Evolutionary conservation across 2,888 invertebrate species (phyloP).

Genomic region (Reticulitermes lucifugus): DNA sequence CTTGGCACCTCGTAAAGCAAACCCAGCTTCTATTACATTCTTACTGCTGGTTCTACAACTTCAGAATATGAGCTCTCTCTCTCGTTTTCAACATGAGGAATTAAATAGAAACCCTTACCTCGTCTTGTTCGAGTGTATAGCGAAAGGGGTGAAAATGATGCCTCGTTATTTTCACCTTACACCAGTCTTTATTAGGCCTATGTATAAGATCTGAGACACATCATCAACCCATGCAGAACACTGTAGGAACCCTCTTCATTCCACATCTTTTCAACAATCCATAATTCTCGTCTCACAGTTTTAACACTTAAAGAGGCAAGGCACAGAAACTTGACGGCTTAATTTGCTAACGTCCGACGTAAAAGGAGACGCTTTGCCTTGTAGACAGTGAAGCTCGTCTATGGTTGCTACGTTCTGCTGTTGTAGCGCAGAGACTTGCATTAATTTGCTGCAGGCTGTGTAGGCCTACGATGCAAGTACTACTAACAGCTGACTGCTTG

Average conservation of each 20-base stretch:
- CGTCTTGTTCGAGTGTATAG: background rate
- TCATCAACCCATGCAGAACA: background rate
- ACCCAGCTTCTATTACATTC: conserved; percentile 12
- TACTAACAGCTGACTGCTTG: too few species aligned
- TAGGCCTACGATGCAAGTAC: too few species aligned
- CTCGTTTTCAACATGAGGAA: background rate
- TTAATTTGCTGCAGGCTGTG: too few species aligned
- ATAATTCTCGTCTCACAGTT: conserved; percentile 25
- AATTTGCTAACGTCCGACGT: conserved; percentile 37
- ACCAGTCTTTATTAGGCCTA: conserved; percentile 16
- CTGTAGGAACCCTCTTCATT: conserved; percentile 24
- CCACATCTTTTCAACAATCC: conserved; percentile 43
- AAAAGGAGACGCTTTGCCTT: conserved; percentile 31
- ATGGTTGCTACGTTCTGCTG: too few species aligned
- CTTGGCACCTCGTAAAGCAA: conserved; percentile 17
- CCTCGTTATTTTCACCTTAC: conserved; percentile 27
- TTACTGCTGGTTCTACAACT: conserved; percentile 3
- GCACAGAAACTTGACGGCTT: background rate
- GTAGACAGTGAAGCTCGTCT: background rate
- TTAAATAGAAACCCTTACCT: background rate
- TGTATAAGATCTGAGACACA: background rate
- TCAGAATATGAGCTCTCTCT: background rate
- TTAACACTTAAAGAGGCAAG: background rate
- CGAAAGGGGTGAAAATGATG: background rate
- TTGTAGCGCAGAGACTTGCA: too few species aligned